Conservation (phyloP, 2,888 invertebrate genomes). For the Seladonia tumulorum region DNA sequence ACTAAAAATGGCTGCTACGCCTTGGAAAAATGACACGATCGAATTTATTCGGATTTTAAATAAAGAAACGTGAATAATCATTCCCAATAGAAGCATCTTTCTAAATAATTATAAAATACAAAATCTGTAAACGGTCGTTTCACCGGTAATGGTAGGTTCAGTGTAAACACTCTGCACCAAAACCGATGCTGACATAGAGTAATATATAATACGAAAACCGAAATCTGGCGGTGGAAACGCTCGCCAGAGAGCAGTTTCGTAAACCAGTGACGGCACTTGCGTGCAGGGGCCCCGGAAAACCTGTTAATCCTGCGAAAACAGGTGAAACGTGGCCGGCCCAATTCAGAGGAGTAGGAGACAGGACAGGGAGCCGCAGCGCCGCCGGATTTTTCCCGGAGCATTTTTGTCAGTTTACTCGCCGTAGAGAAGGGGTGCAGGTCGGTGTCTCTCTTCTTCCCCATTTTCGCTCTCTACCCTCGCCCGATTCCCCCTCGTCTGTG, state of each 20-base stretch:
- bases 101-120: no score
- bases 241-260: not conserved
- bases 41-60: not conserved
- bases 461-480: conserved; percentile 5
- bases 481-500: conserved; percentile 21
- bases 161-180: no score
- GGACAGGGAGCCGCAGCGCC: conserved; percentile 29
- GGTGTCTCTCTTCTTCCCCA: conserved; percentile 1
- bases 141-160: no score
- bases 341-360: conserved; percentile 18
- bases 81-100: no score
- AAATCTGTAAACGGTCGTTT: no score
- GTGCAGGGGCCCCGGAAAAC: conserved; percentile 11
- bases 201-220: no score
- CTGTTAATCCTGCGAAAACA: conserved; percentile 53
- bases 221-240: no score
- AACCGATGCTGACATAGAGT: no score
- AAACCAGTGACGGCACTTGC: not conserved
- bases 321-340: conserved; percentile 35
- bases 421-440: conserved; percentile 45
- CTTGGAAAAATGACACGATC: not conserved
- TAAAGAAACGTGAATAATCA: not conserved
- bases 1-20: not conserved
- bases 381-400: conserved; percentile 71
- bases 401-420: conserved; percentile 76